Evolutionary conservation across 2,797 vertebrate species (phyloP), one percentile per base, ranked within the genome.

Genomic region (Mormyrops boulengeri): DNA sequence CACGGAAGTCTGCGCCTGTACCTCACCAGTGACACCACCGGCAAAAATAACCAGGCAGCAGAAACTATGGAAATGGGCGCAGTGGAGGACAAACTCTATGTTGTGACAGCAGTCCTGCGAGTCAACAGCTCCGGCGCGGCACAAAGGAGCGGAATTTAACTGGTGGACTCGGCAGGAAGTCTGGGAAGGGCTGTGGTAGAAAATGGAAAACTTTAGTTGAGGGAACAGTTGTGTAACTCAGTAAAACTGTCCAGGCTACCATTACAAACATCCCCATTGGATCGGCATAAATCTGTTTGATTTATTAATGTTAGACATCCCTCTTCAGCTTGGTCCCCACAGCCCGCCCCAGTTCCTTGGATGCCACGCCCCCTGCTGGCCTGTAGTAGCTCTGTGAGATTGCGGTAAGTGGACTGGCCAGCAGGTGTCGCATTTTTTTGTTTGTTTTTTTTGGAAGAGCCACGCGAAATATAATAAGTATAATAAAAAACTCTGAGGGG

Each of bases 161-260:
- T 19, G 77, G 77, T 3, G 17, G 19, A 82, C 41, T 4, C 17
- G 17, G 19, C 77, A 41, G 77, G 53, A 57, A 52, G 12, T 60
- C 26, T 60, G 30, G 85, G 26, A 22, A 14, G 44, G 52, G 52
- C 19, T 30, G 50, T 4, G 12, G 85, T 57, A 57, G 50, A 60
- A 44, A 87, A 57, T 11, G 53, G 52, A 87, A 87, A 57, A 57
- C 52, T 38, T 87, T 87, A 87, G 85, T 60, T 41, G 26, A 57
- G 14, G 52, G 53, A 87, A 87, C 47, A 30, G 30, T 60, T 57
- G 30, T 57, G 85, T 60, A 87, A 60, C 52, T 57, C 19, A 19
- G 34, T 41, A 60, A 8, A 87, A 34, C 34, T 55, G 22, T 38
- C 30, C 30, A 52, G 30, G 52, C 22, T 38, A 50, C n/a, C 9